Evolutionary conservation across 2,888 invertebrate genomes (phyloP), one percentile per base, ranked within the genome.

Genomic region (Autographa gamma): DNA sequence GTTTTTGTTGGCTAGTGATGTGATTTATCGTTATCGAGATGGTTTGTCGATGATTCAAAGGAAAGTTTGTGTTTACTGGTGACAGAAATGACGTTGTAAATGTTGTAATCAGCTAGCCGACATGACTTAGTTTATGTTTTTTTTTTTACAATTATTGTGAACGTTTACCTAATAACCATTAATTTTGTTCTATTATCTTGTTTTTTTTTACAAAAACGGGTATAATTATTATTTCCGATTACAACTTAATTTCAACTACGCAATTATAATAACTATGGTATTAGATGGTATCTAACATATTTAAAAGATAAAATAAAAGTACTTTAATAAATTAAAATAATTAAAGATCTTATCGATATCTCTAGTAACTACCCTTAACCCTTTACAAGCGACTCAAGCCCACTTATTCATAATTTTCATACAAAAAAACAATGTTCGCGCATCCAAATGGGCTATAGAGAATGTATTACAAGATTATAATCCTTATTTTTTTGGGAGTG

Each of bases 361-460:
- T 11, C 13, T 8, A 1, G 16, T 77, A 80, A 69, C 86, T 52
- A 77, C 19, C 80, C 81, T 43, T 75, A 83, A 78, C 84, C 73
- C 87, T 84, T 83, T 80, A 77, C 72, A 77, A 79, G 73, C 76
- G 76, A 84, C 82, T 92, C 89, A 89, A 89, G 89, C 91, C 91
- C 89, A 93, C 92, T 93, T 93, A 93, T 93, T 92, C 91, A 92
- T 91, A 91, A 92, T 93, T 92, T 92, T 86, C 74, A 74, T 77
- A 83, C 84, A 90, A 93, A 92, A 91, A 91, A 87, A 75, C 79
- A 6, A 76, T 89, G 89, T 91, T 84, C 89, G 79, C 90, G 86
- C 61, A 69, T 71, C 63, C 90, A 90, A 91, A 89, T 89, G 88
- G 82, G 81, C 82, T 79, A 77, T 85, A 73, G 77, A 74, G 88